phyloP scores from a whole-genome alignment of 1,140 invertebrate genomes.

The Bathynomus jamesi region DNA sequence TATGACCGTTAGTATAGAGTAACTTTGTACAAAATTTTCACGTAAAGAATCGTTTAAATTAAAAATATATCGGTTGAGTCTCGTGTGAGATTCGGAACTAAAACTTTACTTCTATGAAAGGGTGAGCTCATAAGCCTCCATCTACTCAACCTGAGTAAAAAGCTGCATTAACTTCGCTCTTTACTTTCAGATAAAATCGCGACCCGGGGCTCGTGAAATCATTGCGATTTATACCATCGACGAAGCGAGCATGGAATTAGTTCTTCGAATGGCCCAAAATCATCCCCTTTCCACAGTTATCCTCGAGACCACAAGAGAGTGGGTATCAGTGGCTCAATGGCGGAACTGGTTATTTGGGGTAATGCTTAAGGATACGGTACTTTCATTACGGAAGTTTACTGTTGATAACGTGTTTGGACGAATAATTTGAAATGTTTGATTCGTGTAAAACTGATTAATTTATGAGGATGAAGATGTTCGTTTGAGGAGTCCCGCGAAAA shows the following conservation, averaged over 20 bases:
- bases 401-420: too few species aligned
- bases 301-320: slow-evolving; percentile 58
- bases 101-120: too few species aligned
- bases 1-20: slow-evolving; percentile 54
- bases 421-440: too few species aligned
- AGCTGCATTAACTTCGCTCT: too few species aligned
- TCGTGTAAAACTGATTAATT: too few species aligned
- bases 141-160: too few species aligned
- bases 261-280: slow-evolving; percentile 65
- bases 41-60: background rate
- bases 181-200: slow-evolving; percentile 56
- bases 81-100: too few species aligned
- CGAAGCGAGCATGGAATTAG: slow-evolving; percentile 69
- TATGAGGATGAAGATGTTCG: too few species aligned
- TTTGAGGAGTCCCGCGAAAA: too few species aligned
- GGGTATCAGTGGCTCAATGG: slow-evolving; percentile 54
- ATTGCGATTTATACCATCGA: slow-evolving; percentile 70
- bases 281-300: slow-evolving; percentile 67
- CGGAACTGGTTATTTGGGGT: slow-evolving; percentile 70
- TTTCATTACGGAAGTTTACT: background rate
- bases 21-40: background rate
- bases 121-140: too few species aligned
- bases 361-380: slow-evolving; percentile 48
- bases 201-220: slow-evolving; percentile 63
- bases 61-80: too few species aligned